phyloP scores from a whole-genome alignment of 2,113 vertebrate species.

The Acanthochromis polyacanthus region DNA sequence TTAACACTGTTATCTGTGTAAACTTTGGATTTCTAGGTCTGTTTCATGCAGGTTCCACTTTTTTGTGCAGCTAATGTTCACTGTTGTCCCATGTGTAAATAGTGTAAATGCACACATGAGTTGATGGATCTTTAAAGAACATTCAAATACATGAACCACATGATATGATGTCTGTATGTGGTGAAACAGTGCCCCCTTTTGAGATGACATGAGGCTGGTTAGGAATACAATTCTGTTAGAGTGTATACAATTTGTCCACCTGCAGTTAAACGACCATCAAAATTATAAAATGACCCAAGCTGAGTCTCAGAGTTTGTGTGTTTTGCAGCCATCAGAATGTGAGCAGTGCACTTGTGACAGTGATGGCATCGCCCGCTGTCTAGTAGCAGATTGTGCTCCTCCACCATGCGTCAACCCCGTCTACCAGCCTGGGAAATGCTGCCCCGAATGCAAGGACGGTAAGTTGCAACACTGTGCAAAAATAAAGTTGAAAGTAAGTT shows the following conservation, averaged over 20 bases:
- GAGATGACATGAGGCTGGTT: conserved; percentile 9
- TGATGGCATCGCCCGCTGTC: conserved; percentile 87
- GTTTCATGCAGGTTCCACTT: no score
- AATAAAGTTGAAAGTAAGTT: background rate
- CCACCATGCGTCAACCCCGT: conserved; percentile 87
- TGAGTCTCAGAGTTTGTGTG: background rate
- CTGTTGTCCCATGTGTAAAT: no score
- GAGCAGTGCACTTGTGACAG: conserved; percentile 88
- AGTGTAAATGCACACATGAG: background rate
- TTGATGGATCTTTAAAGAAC: background rate
- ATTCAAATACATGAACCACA: conserved; percentile 6
- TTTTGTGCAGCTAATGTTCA: no score
- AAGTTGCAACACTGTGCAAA: conserved; percentile 32
- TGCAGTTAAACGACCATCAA: background rate
- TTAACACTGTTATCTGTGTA: no score
- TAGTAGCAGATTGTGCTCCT: conserved; percentile 88
- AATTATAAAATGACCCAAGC: background rate
- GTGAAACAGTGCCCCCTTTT: conserved; percentile 71
- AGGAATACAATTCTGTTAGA: background rate
- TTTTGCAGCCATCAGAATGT: conserved; percentile 86
- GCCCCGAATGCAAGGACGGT: conserved; percentile 88
- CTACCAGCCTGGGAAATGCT: conserved; percentile 87
- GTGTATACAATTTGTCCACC: background rate
- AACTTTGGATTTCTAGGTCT: no score
- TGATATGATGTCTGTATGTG: conserved; percentile 14